phyloP scores from a whole-genome alignment of 2,113 vertebrate genomes.

The Callipepla californica region DNA sequence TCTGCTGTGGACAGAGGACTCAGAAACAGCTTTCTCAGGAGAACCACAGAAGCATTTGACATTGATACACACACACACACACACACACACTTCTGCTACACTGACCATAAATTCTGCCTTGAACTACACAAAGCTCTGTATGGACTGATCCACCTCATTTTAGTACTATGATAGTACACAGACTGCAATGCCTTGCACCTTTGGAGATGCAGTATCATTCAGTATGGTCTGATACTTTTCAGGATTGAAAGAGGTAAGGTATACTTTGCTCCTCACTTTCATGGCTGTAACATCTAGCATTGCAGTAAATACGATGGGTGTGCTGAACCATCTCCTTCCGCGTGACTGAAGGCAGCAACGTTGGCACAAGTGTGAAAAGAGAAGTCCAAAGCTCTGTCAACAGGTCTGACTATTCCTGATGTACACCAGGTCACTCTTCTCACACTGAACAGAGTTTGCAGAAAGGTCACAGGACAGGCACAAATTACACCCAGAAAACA shows the following conservation, averaged over 20 bases:
- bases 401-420: background rate
- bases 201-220: background rate
- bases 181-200: background rate
- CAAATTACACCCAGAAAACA: conserved; percentile 1
- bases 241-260: background rate
- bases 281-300: background rate
- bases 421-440: background rate
- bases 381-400: background rate
- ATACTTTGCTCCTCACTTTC: background rate
- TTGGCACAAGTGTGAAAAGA: conserved; percentile 10
- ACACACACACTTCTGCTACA: background rate
- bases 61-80: background rate
- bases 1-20: background rate
- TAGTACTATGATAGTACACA: background rate
- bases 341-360: conserved; percentile 32
- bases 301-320: conserved; percentile 24
- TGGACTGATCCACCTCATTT: background rate
- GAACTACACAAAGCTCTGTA: background rate
- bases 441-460: background rate
- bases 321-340: conserved; percentile 30
- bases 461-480: background rate
- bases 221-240: background rate
- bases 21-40: background rate
- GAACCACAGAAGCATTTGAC: background rate
- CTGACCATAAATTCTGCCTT: background rate